A percentile compares a stretch with the other conserved stretches of the same genome.
phyloP scores from a whole-genome alignment of 1,140 invertebrate genomes.

The Calliphora vicina region DNA sequence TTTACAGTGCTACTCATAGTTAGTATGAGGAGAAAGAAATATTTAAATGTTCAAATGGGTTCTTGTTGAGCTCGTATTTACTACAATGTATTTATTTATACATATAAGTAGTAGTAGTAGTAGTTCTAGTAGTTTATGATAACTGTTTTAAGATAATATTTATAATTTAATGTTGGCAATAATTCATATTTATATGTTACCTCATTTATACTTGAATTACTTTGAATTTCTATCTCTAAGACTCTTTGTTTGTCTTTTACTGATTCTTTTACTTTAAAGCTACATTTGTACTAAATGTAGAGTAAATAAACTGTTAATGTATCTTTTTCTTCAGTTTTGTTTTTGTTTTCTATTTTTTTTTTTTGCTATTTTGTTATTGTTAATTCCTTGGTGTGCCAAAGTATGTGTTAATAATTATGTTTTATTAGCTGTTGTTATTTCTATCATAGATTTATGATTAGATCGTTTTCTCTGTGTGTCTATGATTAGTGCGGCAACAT shows the following conservation, averaged over 20 bases:
- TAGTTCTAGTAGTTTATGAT: background rate
- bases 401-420: conserved; percentile 1
- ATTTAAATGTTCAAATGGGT: too few species aligned
- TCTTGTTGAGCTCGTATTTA: too few species aligned
- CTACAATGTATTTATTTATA: too few species aligned
- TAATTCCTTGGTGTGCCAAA: background rate
- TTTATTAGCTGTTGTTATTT: background rate
- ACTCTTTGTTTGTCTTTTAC: background rate
- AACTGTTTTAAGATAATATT: background rate
- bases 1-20: background rate
- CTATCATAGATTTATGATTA: background rate
- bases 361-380: background rate
- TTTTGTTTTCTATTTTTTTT: background rate
- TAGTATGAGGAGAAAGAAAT: too few species aligned
- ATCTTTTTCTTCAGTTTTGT: background rate
- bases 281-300: background rate
- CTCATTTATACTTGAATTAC: background rate
- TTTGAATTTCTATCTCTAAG: background rate
- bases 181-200: conserved; percentile 1
- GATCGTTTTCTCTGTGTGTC: too few species aligned
- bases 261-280: background rate
- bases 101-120: background rate
- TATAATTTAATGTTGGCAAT: background rate
- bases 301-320: conserved; percentile 10
- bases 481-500: background rate